These are phyloP conservation scores for Sycobia sp. DNA, from an alignment of 1,140 invertebrate species.

Conservation along the genomic window DNA sequence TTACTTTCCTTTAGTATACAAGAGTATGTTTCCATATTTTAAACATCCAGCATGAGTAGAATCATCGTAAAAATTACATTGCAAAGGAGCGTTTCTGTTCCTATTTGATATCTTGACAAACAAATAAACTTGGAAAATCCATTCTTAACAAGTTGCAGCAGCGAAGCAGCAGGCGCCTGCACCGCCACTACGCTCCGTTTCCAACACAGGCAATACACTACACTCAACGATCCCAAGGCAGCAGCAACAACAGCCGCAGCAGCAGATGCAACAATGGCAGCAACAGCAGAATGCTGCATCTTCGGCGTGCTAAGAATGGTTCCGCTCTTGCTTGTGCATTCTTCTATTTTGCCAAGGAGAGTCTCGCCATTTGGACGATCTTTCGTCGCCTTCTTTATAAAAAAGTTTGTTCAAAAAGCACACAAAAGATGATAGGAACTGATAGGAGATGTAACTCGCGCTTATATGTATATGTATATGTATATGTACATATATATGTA, in stretches of 20 bases:
- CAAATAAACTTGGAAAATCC: slow-evolving; percentile 33
- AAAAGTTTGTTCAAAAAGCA: not conserved
- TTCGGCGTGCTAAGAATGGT: slow-evolving; percentile 46
- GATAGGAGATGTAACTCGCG: slow-evolving; percentile 3
- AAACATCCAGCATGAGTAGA: too few species aligned
- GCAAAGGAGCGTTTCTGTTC: too few species aligned
- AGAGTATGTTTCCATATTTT: too few species aligned
- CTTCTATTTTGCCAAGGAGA: slow-evolving; percentile 17
- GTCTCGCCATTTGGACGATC: slow-evolving; percentile 18
- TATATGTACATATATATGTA: not conserved
- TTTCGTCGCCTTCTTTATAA: slow-evolving; percentile 29
- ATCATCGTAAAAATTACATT: too few species aligned
- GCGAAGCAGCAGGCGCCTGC: slow-evolving; percentile 57
- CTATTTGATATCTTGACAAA: too few species aligned
- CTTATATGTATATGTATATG: slow-evolving; percentile 1
- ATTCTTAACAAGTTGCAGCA: slow-evolving; percentile 52
- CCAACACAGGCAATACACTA: slow-evolving; percentile 47
- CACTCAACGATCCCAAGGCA: slow-evolving; percentile 14
- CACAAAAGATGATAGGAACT: not conserved
- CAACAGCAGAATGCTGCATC: slow-evolving; percentile 51
- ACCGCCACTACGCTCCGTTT: slow-evolving; percentile 50
- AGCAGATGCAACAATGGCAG: slow-evolving; percentile 21
- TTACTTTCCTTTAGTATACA: too few species aligned
- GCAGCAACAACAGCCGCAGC: not conserved
- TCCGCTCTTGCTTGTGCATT: slow-evolving; percentile 32